These are phyloP conservation scores for Eupsilia transversa DNA, from an alignment of 2,888 invertebrate genomes.

Conservation along the genomic window DNA sequence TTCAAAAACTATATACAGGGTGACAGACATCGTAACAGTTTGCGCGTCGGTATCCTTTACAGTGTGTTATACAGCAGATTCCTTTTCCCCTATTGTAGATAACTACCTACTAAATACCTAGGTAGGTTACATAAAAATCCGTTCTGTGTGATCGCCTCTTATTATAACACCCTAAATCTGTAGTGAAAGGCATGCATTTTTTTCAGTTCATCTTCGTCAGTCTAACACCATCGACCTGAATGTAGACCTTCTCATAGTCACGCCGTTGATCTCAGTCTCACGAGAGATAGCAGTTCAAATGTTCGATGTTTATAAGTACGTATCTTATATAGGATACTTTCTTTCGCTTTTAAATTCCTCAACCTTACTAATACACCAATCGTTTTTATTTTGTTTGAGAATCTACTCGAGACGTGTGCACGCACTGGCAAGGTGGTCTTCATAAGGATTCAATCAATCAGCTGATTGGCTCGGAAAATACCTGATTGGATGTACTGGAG, in stretches of 20 bases:
- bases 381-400: neutral
- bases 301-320: neutral
- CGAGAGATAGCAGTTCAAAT: neutral
- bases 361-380: neutral
- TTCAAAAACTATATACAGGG: too few relatives aligned
- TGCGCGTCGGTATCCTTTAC: neutral
- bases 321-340: neutral
- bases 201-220: too few relatives aligned
- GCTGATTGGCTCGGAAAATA: conserved; percentile 61
- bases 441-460: conserved; percentile 64
- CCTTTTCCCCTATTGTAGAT: neutral
- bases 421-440: conserved; percentile 44
- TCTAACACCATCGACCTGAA: too few relatives aligned
- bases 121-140: neutral
- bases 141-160: neutral
- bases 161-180: neutral
- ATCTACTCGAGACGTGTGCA: neutral
- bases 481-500: conserved; percentile 42
- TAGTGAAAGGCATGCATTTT: neutral
- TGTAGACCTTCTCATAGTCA: neutral
- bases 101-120: neutral
- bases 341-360: neutral
- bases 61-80: neutral
- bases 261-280: neutral
- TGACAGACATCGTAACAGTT: too few relatives aligned